Conservation (phyloP, 2,113 vertebrate genomes). For the Aphyosemion australe region DNA sequence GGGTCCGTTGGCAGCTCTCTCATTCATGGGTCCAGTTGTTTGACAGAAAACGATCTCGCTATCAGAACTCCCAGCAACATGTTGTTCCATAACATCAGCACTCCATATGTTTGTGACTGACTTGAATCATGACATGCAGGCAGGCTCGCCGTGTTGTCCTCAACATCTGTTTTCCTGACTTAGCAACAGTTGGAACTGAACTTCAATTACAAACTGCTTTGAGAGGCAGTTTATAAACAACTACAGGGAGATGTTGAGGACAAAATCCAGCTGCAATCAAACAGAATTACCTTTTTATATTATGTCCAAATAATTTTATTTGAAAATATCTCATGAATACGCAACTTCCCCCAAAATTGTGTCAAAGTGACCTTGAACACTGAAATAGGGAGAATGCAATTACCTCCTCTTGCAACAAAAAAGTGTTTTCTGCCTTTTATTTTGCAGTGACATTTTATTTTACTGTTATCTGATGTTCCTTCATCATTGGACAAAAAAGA, state of each 20-base stretch:
- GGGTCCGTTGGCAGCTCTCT: not conserved
- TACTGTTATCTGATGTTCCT: not conserved
- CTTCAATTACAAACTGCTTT: too few species aligned
- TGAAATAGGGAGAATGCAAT: not conserved
- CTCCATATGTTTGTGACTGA: not conserved
- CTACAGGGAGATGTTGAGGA: too few species aligned
- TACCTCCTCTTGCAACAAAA: not conserved
- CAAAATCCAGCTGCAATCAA: too few species aligned
- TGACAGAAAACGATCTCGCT: not conserved
- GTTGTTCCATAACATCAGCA: not conserved
- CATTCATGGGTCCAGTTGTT: constrained; percentile 11
- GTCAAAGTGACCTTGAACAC: not conserved
- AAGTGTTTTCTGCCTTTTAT: not conserved
- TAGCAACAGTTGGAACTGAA: not conserved
- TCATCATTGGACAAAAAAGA: not conserved
- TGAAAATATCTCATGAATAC: not conserved
- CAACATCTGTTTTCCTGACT: not conserved
- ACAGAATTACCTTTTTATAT: too few species aligned
- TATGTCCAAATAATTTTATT: too few species aligned
- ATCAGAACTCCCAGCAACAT: not conserved
- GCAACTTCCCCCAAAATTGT: not conserved
- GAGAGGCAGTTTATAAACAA: too few species aligned
- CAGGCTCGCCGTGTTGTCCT: not conserved
- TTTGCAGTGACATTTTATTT: not conserved
- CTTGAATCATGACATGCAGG: constrained; percentile 1